A percentile compares a stretch with the other conserved stretches of the same genome.
phyloP scores from a whole-genome alignment of 2,888 invertebrate genomes.

The Antheraea assamensis region DNA sequence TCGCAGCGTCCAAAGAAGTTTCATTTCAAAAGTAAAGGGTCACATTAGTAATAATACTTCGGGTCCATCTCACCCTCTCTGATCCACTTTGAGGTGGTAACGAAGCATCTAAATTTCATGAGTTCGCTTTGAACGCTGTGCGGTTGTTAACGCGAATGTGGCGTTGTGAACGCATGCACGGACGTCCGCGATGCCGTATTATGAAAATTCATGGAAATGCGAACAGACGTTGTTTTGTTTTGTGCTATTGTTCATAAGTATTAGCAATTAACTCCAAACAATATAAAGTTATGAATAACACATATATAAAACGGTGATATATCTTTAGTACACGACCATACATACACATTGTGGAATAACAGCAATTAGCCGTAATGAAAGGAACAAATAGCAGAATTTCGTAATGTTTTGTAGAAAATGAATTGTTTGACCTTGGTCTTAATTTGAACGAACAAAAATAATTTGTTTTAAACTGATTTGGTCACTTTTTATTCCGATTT shows the following conservation, averaged over 20 bases:
- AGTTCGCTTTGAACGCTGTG: slow-evolving; percentile 42
- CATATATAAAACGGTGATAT: no score
- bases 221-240: not conserved
- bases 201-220: slow-evolving; percentile 6
- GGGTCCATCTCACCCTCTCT: slow-evolving; percentile 6
- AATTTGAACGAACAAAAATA: no score
- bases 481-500: no score
- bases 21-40: not conserved
- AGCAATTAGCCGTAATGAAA: no score
- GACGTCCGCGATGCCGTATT: slow-evolving; percentile 7
- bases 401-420: no score
- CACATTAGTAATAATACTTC: not conserved
- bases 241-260: not conserved
- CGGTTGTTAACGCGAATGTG: slow-evolving; percentile 9
- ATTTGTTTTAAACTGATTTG: no score
- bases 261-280: not conserved
- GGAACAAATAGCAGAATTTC: no score
- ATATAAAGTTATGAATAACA: no score
- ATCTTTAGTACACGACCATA: no score
- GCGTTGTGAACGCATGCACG: slow-evolving; percentile 20
- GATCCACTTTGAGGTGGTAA: slow-evolving; percentile 47
- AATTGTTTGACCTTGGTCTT: no score
- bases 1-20: no score
- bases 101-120: slow-evolving; percentile 57
- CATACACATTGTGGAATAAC: no score